Percentiles rank a stretch among this genome's conserved stretches.
These are phyloP conservation scores for Euura saliciscinereae DNA, from an alignment of 1,140 invertebrate genomes.

Conservation along the genomic window DNA sequence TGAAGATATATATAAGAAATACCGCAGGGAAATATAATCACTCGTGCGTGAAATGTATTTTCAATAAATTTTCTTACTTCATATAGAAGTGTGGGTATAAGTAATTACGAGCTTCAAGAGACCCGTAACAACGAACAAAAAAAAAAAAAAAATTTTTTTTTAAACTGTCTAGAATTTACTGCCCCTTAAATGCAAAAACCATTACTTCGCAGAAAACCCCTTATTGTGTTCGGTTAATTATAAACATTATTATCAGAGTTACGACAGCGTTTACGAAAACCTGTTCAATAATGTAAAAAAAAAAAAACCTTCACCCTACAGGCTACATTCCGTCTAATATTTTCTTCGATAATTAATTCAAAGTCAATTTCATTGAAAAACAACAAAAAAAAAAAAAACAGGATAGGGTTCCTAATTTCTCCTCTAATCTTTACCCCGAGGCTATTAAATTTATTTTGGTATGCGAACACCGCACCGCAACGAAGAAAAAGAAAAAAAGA, in stretches of 20 bases:
- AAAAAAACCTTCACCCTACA: too few species aligned
- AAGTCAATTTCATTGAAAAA: neutral
- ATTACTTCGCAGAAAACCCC: neutral
- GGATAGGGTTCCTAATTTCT: too few species aligned
- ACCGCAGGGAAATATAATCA: neutral
- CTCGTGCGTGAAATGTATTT: neutral
- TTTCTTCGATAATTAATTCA: neutral
- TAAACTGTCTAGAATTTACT: neutral
- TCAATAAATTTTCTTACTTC: neutral
- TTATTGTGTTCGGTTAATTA: slow-evolving; percentile 2
- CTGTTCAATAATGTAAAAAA: too few species aligned
- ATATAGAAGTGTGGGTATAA: neutral
- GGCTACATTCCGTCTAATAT: neutral
- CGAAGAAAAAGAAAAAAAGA: neutral
- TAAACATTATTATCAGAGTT: neutral
- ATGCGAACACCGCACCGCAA: too few species aligned
- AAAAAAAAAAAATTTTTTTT: neutral
- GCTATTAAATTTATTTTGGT: too few species aligned
- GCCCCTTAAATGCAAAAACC: neutral
- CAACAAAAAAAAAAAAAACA: neutral
- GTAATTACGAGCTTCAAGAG: too few species aligned
- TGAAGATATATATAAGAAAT: neutral
- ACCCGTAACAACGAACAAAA: too few species aligned
- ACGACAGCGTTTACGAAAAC: neutral
- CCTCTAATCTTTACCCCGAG: too few species aligned